A percentile compares a stretch with the other conserved stretches of the same genome.
phyloP scores from a whole-genome alignment of 2,888 invertebrate genomes.

The Euzophera pinguis region DNA sequence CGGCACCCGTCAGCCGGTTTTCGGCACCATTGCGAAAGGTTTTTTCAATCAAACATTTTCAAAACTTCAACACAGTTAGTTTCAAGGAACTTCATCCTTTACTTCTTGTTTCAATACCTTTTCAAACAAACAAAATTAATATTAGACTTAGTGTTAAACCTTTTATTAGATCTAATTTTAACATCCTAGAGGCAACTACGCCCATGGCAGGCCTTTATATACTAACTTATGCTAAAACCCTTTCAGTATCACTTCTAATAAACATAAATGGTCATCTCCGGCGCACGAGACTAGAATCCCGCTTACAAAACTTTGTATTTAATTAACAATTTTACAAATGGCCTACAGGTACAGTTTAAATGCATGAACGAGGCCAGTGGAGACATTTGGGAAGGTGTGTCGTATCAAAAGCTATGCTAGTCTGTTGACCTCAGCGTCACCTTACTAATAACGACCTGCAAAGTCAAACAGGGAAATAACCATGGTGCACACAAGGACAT shows the following conservation, averaged over 20 bases:
- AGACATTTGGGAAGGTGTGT: conserved; percentile 49
- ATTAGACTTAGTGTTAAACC: conserved; percentile 80
- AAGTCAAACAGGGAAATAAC: conserved; percentile 75
- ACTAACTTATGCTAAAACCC: conserved; percentile 67
- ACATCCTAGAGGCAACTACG: conserved; percentile 66
- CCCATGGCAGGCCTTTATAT: conserved; percentile 47
- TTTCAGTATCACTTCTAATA: conserved; percentile 43
- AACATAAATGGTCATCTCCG: conserved; percentile 27
- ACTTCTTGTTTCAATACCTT: conserved; percentile 92
- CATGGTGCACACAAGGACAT: conserved; percentile 39
- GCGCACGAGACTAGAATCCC: neutral
- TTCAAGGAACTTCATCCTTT: conserved; percentile 87
- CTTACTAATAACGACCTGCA: conserved; percentile 80
- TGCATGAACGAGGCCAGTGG: conserved; percentile 56
- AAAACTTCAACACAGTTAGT: conserved; percentile 78
- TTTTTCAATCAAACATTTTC: conserved; percentile 76
- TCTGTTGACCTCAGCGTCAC: conserved; percentile 64
- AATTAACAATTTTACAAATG: conserved; percentile 18
- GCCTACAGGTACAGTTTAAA: conserved; percentile 61
- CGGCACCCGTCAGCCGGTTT: conserved; percentile 46
- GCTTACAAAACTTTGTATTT: conserved; percentile 15
- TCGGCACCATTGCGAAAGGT: conserved; percentile 68
- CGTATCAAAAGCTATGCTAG: conserved; percentile 61
- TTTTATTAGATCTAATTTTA: conserved; percentile 72
- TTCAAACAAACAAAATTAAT: conserved; percentile 89